Evolutionary conservation across 1,140 invertebrate genomes (phyloP).

Genomic region (Platyura marginata): DNA sequence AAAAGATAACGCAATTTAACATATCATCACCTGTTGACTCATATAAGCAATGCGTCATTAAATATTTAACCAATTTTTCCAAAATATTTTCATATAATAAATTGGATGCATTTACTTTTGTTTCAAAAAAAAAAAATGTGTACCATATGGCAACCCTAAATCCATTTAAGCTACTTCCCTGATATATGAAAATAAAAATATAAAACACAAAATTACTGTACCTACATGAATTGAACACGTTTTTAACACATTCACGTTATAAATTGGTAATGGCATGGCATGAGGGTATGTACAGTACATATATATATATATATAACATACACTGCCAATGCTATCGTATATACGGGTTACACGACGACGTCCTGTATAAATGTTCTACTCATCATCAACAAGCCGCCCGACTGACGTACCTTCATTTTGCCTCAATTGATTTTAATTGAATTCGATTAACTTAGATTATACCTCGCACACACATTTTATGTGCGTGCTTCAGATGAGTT

Average conservation of each 20-base stretch:
- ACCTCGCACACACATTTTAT: background rate
- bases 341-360: background rate
- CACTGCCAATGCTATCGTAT: background rate
- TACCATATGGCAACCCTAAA: background rate
- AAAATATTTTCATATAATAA: too few species aligned
- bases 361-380: background rate
- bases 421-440: constrained; percentile 2
- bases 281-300: background rate
- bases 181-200: background rate
- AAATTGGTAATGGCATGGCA: background rate
- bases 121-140: too few species aligned
- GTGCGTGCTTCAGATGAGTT: background rate
- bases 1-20: too few species aligned
- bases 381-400: background rate
- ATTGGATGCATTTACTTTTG: too few species aligned
- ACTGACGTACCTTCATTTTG: background rate
- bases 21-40: too few species aligned
- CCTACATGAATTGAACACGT: background rate
- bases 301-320: background rate
- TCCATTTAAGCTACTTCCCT: background rate
- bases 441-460: constrained; percentile 3
- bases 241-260: background rate
- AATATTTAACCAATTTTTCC: too few species aligned
- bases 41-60: too few species aligned
- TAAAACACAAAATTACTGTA: background rate